A percentile compares a stretch with the other conserved stretches of the same genome.
Evolutionary conservation across 2,888 invertebrate genomes (phyloP).

Genomic region (Diplolepis rosae): DNA sequence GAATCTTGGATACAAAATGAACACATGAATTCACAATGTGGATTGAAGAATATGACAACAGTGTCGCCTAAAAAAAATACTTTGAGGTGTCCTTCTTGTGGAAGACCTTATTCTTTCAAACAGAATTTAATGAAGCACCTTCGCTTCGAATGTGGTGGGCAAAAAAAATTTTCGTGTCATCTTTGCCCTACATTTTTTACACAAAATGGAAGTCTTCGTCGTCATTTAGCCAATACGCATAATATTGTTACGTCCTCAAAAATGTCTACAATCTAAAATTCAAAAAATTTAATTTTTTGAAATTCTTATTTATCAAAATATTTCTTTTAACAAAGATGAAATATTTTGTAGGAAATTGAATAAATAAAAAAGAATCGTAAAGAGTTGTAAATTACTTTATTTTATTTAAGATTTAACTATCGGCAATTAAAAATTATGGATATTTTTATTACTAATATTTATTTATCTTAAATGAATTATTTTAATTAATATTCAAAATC

Average conservation of each 20-base stretch:
- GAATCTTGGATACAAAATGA: not conserved
- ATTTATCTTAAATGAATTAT: not conserved
- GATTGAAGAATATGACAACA: not conserved
- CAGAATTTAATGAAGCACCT: constrained; percentile 79
- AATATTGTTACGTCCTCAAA: constrained; percentile 58
- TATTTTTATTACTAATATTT: not conserved
- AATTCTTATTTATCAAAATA: not conserved
- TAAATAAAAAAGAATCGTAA: not conserved
- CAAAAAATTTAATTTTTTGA: not conserved
- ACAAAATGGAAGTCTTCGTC: constrained; percentile 61
- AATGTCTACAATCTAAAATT: not conserved
- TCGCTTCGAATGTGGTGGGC: constrained; percentile 72
- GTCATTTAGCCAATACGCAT: constrained; percentile 60
- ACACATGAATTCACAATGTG: not conserved
- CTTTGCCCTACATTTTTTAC: constrained; percentile 61
- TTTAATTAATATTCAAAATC: not conserved
- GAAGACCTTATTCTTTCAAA: constrained; percentile 68
- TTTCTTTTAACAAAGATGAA: not conserved
- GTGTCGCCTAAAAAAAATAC: not conserved
- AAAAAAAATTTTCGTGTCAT: constrained; percentile 59
- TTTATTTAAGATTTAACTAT: not conserved
- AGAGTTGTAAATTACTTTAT: not conserved
- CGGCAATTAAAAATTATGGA: not conserved
- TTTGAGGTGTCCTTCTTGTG: constrained; percentile 66
- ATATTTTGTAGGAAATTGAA: not conserved